phyloP scores from a whole-genome alignment of 2,888 invertebrate species.

The Macrosiphum euphorbiae region DNA sequence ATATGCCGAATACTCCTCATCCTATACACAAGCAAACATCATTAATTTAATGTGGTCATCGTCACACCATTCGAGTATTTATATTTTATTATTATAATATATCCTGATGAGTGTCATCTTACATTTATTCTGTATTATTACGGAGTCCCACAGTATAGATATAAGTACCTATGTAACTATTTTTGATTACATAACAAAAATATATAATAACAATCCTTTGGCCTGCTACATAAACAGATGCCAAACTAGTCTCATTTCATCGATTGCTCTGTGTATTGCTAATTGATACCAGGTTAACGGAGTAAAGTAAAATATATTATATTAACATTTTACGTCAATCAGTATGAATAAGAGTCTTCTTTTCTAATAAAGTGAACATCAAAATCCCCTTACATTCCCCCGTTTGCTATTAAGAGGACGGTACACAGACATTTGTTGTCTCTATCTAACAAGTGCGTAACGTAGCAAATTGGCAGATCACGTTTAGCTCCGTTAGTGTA shows the following conservation, averaged over 20 bases:
- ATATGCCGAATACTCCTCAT: constrained; percentile 79
- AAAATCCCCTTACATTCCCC: not conserved
- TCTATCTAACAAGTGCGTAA: too few species aligned
- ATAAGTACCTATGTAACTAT: not conserved
- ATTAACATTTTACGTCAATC: not conserved
- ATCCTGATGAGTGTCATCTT: too few species aligned
- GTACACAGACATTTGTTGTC: too few species aligned
- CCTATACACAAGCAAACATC: constrained; percentile 16
- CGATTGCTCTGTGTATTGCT: not conserved
- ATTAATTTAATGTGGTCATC: not conserved
- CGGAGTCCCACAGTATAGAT: not conserved
- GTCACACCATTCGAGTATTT: not conserved
- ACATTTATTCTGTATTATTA: not conserved
- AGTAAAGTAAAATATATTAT: not conserved
- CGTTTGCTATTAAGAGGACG: not conserved
- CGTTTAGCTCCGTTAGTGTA: too few species aligned
- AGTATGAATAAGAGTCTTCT: not conserved
- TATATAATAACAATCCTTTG: not conserved
- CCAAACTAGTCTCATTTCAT: too few species aligned
- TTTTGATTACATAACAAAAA: not conserved
- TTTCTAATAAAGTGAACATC: not conserved
- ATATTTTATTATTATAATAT: not conserved
- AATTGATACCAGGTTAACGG: not conserved
- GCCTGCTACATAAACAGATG: not conserved
- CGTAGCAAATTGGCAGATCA: too few species aligned